These are phyloP conservation scores for Potorous gilbertii DNA, from an alignment of 2,797 vertebrate genomes.

Conservation along the genomic window DNA sequence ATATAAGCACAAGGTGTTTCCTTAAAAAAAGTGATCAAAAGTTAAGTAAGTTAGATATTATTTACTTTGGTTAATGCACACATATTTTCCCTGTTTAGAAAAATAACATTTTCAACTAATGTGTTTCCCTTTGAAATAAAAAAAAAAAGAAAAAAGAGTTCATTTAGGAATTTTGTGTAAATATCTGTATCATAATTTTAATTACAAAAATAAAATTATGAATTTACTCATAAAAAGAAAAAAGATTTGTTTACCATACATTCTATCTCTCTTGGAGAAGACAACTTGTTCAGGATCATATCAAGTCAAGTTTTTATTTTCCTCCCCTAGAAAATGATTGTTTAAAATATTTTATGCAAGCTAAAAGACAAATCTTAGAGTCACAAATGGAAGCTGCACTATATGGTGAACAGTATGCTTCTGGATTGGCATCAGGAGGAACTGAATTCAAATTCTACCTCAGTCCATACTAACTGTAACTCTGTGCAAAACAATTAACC, in stretches of 20 bases:
- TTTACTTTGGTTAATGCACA: constrained; percentile 8
- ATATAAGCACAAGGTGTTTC: background rate
- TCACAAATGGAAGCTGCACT: background rate
- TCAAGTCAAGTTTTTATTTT: constrained; percentile 70
- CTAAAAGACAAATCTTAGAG: background rate
- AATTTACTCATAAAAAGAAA: constrained; percentile 26
- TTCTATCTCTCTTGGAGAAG: constrained; percentile 64
- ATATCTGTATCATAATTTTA: constrained; percentile 17
- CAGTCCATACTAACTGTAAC: background rate
- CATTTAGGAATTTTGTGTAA: constrained; percentile 40
- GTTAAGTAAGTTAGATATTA: constrained; percentile 8
- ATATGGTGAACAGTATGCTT: background rate
- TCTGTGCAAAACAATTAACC: background rate
- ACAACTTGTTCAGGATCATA: constrained; percentile 30
- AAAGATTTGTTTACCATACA: constrained; percentile 51
- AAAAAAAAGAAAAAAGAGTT: background rate
- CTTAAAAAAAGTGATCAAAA: background rate
- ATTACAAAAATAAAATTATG: constrained; percentile 48
- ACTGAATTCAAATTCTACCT: background rate
- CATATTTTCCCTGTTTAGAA: constrained; percentile 40
- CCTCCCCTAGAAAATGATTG: constrained; percentile 53
- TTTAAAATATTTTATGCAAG: constrained; percentile 74
- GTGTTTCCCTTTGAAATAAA: constrained; percentile 51
- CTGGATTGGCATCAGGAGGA: background rate
- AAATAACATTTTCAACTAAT: constrained; percentile 11